These are phyloP conservation scores for Montipora capricornis DNA, from an alignment of 64 coral and sea anemone species.

Conservation along the genomic window DNA sequence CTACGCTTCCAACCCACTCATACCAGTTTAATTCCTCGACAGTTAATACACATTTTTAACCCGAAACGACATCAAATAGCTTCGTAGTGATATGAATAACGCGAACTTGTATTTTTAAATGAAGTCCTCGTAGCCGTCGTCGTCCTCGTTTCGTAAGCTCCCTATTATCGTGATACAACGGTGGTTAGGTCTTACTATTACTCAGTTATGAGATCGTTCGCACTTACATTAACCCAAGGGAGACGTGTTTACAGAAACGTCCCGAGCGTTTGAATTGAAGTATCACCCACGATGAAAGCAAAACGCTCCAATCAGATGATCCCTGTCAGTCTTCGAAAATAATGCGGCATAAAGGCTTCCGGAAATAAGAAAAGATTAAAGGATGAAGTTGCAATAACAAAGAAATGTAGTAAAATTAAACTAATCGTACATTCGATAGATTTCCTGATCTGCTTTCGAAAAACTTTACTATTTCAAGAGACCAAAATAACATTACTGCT, in stretches of 20 bases:
- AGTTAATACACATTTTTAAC: too few species aligned
- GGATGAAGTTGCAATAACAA: constrained; percentile 33
- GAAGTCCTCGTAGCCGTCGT: too few species aligned
- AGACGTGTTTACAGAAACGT: constrained; percentile 21
- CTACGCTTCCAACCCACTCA: too few species aligned
- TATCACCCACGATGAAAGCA: constrained; percentile 27
- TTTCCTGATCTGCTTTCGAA: too few species aligned
- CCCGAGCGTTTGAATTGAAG: neutral
- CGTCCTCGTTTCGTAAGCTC: too few species aligned
- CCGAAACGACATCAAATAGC: too few species aligned
- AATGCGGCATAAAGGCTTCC: constrained; percentile 11
- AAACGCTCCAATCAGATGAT: neutral
- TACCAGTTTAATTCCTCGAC: too few species aligned
- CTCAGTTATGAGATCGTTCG: constrained; percentile 13
- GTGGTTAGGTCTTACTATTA: neutral
- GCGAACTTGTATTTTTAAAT: too few species aligned
- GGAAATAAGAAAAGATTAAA: constrained; percentile 33
- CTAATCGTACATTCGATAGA: neutral
- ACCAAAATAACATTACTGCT: too few species aligned
- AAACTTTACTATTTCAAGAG: too few species aligned
- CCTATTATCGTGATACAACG: neutral
- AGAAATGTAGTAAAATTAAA: constrained; percentile 22
- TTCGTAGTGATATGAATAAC: too few species aligned
- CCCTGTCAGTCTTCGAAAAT: neutral
- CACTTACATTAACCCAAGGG: neutral